These are phyloP conservation scores for Drosophila acutilabella DNA, from an alignment of 2,888 invertebrate species.

Conservation along the genomic window DNA sequence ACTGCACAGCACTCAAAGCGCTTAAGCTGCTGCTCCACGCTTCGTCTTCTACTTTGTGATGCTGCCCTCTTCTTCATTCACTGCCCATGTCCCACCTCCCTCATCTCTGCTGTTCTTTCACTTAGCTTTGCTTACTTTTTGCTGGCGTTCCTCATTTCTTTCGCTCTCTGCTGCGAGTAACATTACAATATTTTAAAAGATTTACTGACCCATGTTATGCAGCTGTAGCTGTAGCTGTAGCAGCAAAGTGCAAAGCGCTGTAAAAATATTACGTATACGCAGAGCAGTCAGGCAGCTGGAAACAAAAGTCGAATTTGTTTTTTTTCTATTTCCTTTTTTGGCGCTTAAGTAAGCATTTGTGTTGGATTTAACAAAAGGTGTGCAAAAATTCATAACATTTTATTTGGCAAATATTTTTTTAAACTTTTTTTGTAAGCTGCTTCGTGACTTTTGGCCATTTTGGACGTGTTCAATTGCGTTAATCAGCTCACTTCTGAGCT, in stretches of 20 bases:
- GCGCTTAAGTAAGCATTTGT: conserved; percentile 40
- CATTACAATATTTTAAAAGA: conserved; percentile 75
- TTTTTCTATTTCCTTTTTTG: conserved; percentile 16
- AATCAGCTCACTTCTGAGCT: conserved; percentile 45
- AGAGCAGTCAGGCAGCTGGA: conserved; percentile 35
- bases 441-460: conserved; percentile 22
- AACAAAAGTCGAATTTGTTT: conserved; percentile 42
- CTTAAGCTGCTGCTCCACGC: conserved; percentile 47
- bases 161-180: conserved; percentile 31
- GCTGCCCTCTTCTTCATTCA: not conserved
- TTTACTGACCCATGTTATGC: conserved; percentile 74
- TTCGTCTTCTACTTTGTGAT: not conserved
- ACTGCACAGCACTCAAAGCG: conserved; percentile 63
- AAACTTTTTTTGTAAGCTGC: not conserved
- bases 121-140: conserved; percentile 9
- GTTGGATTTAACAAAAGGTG: conserved; percentile 33
- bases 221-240: conserved; percentile 33
- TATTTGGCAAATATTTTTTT: too few species aligned
- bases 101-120: not conserved
- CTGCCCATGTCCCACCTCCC: not conserved
- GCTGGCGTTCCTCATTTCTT: conserved; percentile 21
- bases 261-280: conserved; percentile 72
- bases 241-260: conserved; percentile 73
- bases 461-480: conserved; percentile 35
- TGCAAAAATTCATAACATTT: not conserved